Percentiles rank a stretch among this genome's conserved stretches.
These are phyloP conservation scores for Liasis olivaceus DNA, from an alignment of 2,797 vertebrate genomes.

Conservation along the genomic window DNA sequence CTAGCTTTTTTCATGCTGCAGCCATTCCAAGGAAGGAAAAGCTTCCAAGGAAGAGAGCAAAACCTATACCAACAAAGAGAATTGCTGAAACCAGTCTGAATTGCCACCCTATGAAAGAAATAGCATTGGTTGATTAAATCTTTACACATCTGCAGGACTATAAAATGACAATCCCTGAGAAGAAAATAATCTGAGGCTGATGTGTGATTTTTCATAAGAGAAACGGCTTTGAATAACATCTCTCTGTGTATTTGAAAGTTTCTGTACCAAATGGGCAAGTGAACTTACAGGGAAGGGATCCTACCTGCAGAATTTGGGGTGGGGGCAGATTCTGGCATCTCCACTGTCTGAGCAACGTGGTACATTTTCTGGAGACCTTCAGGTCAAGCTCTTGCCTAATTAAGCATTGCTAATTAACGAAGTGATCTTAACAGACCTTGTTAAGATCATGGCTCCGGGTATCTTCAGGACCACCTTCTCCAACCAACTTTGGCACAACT, in stretches of 20 bases:
- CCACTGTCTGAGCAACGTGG: neutral
- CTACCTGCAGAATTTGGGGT: neutral
- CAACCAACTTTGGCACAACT: neutral
- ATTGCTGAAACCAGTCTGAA: neutral
- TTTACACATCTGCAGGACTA: neutral
- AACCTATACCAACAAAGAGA: neutral
- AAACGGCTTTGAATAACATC: neutral
- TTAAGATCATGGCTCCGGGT: neutral
- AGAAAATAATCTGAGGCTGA: neutral
- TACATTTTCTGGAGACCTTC: neutral
- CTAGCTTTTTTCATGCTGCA: too few relatives aligned
- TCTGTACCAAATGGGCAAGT: too few relatives aligned
- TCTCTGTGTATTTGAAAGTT: too few relatives aligned
- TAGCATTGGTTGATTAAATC: neutral
- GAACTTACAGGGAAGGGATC: too few relatives aligned
- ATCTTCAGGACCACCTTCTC: neutral
- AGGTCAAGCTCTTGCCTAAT: neutral
- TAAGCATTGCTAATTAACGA: neutral
- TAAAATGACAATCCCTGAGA: neutral
- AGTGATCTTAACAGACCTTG: neutral
- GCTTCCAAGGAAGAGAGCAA: too few relatives aligned
- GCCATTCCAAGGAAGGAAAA: too few relatives aligned
- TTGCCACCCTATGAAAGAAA: neutral
- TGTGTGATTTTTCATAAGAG: neutral
- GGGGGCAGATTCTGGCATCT: too few relatives aligned